Evolutionary conservation across 2,113 vertebrate genomes (phyloP), one percentile per base, ranked within the genome.

Genomic region (Otocyon megalotis): DNA sequence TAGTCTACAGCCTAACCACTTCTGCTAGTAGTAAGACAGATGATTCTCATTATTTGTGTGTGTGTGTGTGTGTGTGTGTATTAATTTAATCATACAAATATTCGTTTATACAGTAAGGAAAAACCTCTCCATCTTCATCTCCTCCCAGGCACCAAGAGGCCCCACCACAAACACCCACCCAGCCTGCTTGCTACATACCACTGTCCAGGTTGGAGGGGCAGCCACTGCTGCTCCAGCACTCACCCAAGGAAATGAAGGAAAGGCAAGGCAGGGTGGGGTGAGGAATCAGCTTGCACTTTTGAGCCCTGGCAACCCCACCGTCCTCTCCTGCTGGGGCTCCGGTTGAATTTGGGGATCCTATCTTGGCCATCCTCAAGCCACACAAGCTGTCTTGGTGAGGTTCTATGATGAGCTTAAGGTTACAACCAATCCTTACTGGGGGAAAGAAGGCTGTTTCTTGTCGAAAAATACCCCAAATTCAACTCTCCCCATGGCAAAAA

Each of bases 51-150:
- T 80, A 80, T 43, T 43, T 43, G 37, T 43, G 37, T 43, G 37
- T 43, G 37, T 43, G 37, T 43, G 37, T 99, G 98, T 98, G 13
- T 54, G 19, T 84, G 56, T 93, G 65, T 97, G 99, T 99, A 99
- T 99, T 99, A 99, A 99, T 99, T 99, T 99, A 99, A 99, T 99
- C 99, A 99, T 99, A 99, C 99, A 99, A 99, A 99, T 99, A 99
- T 99, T 99, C 99, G 99, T 99, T 99, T 99, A 99, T 98, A 99
- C 99, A 99, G 99, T 99, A 99, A 99, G 98, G 99, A 99, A 99
- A 98, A 98, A 98, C 98, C 98, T 99, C 99, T 98, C 99, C 99
- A 98, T 98, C 98, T 98, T 96, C 82, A 97, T 97, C 97, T 99
- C 98, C 99, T 99, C 98, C 98, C 99, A 99, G 99, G 99, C 99